Evolutionary conservation across 2,888 invertebrate species (phyloP).

Genomic region (Epirrita christyi): DNA sequence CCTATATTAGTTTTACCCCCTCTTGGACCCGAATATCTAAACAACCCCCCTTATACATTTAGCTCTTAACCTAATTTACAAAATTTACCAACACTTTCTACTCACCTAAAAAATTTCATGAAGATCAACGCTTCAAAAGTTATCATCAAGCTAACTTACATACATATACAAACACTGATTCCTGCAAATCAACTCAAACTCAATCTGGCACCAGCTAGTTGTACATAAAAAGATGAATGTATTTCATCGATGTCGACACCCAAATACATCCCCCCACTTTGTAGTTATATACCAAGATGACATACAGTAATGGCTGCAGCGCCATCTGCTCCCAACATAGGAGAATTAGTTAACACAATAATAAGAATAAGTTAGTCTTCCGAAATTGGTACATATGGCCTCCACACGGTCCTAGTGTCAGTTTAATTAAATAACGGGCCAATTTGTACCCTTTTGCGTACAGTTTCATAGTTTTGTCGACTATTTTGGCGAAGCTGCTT

Average conservation of each 20-base stretch:
- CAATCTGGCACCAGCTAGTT: too few species aligned
- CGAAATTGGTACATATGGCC: slow-evolving; percentile 41
- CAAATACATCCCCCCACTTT: slow-evolving; percentile 46
- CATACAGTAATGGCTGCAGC: slow-evolving; percentile 77
- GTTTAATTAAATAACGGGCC: slow-evolving; percentile 34
- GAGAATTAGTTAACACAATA: slow-evolving; percentile 67
- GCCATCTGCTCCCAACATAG: slow-evolving; percentile 71
- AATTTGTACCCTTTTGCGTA: slow-evolving; percentile 25
- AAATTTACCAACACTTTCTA: too few species aligned
- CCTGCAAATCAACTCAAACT: too few species aligned
- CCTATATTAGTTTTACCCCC: too few species aligned
- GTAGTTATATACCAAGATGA: slow-evolving; percentile 69
- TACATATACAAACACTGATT: too few species aligned
- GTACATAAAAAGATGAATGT: neutral
- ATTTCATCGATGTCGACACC: slow-evolving; percentile 42
- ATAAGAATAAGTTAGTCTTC: slow-evolving; percentile 64
- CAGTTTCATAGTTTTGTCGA: slow-evolving; percentile 10
- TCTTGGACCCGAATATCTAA: too few species aligned
- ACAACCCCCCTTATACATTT: too few species aligned
- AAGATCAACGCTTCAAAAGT: too few species aligned
- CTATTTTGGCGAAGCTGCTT: slow-evolving; percentile 4
- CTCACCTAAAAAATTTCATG: too few species aligned
- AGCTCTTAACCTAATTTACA: too few species aligned
- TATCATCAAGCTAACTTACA: too few species aligned
- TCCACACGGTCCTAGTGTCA: slow-evolving; percentile 17